Evolutionary conservation across 2,888 invertebrate genomes (phyloP).

Genomic region (Melangyna quadrimaculata): DNA sequence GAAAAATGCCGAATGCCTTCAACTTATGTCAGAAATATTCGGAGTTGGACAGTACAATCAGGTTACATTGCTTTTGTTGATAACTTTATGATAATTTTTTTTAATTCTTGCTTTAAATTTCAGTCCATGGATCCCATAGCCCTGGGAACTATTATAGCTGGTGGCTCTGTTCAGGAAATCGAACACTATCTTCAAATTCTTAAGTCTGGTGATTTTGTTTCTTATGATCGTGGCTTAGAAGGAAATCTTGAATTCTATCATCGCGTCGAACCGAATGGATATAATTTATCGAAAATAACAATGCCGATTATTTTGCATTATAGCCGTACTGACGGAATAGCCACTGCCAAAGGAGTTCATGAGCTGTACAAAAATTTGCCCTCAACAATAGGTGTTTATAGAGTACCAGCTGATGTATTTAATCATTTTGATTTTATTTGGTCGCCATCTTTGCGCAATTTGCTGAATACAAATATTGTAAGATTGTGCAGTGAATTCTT

Average conservation of each 20-base stretch:
- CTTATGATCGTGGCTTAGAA: slow-evolving; percentile 76
- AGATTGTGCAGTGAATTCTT: slow-evolving; percentile 59
- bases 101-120: neutral
- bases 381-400: slow-evolving; percentile 74
- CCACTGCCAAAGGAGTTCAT: slow-evolving; percentile 76
- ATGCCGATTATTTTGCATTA: slow-evolving; percentile 77
- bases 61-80: neutral
- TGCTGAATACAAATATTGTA: slow-evolving; percentile 76
- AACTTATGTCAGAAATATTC: slow-evolving; percentile 30
- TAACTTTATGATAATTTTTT: neutral
- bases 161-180: slow-evolving; percentile 76
- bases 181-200: slow-evolving; percentile 77
- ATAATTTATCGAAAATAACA: slow-evolving; percentile 74
- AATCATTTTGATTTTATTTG: slow-evolving; percentile 78
- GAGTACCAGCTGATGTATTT: slow-evolving; percentile 75
- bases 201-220: slow-evolving; percentile 78
- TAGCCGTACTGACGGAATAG: slow-evolving; percentile 77
- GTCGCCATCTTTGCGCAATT: slow-evolving; percentile 73
- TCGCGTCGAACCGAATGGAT: slow-evolving; percentile 74
- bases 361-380: slow-evolving; percentile 75
- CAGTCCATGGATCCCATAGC: slow-evolving; percentile 76
- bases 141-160: slow-evolving; percentile 76
- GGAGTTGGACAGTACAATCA: slow-evolving; percentile 50
- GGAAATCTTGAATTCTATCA: slow-evolving; percentile 75
- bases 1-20: slow-evolving; percentile 13